These are phyloP conservation scores for Myripristis murdjan DNA, from an alignment of 2,797 vertebrate species.

Conservation along the genomic window DNA sequence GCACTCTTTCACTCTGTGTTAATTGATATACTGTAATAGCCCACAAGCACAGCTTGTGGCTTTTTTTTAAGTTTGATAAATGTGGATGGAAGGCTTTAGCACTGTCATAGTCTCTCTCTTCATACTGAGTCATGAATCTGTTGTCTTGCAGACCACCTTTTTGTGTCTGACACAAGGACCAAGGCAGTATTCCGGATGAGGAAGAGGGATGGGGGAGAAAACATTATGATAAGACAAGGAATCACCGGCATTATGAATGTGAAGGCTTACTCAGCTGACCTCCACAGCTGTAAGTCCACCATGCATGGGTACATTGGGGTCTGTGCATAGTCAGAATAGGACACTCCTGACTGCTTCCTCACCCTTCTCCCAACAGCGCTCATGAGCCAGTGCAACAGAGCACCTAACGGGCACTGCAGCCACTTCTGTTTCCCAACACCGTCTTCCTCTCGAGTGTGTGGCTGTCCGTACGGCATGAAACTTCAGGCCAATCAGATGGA, in stretches of 20 bases:
- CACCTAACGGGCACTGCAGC: slow-evolving; percentile 92
- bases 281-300: slow-evolving; percentile 78
- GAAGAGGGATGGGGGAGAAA: slow-evolving; percentile 83
- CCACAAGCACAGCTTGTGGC: no score
- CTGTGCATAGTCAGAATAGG: background rate
- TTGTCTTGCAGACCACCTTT: slow-evolving; percentile 75
- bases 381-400: slow-evolving; percentile 87
- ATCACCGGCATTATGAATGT: slow-evolving; percentile 75
- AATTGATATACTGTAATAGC: no score
- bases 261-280: slow-evolving; percentile 80
- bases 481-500: slow-evolving; percentile 87
- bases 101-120: background rate
- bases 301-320: background rate
- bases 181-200: slow-evolving; percentile 78
- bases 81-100: background rate
- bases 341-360: background rate
- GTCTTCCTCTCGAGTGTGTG: slow-evolving; percentile 87
- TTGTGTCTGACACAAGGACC: slow-evolving; percentile 80
- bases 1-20: no score
- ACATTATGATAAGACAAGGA: slow-evolving; percentile 79
- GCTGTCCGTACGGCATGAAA: slow-evolving; percentile 95
- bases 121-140: background rate
- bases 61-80: background rate
- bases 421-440: slow-evolving; percentile 96
- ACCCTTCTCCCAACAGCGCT: slow-evolving; percentile 48